Evolutionary conservation across 2,888 invertebrate species (phyloP), one percentile per base, ranked within the genome.

Genomic region (Xanthorhoe designata): DNA sequence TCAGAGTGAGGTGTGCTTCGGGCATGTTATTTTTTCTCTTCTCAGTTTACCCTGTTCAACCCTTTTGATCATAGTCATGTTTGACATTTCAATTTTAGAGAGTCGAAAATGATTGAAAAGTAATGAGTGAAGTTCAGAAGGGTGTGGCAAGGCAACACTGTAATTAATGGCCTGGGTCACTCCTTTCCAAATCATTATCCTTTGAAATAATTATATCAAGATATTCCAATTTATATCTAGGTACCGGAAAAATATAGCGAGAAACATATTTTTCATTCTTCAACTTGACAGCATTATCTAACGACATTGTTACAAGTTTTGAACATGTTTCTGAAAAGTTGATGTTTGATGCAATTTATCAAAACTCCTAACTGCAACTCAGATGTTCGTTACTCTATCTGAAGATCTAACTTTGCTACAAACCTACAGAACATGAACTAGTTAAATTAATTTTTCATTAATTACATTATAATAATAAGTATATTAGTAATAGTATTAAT

Each of bases 21-120:
- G 78, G 77, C 81, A 73, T 74, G 71, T 78, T 75, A 73, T 71
- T 71, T 79, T n/a, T 80, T 80, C 55, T 72, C 67, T 72, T 66
- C 69, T 73, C 71, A 78, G 70, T 75, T 77, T 79, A 72, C 74
- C 57, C 68, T 62, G 69, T 64, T 70, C 70, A 64, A 57, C 64
- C 74, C 74, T 76, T 75, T 79, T 78, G 75, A 76, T 75, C 65
- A 66, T 66, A 60, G 69, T 66, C 68, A 73, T 77, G 71, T 78
- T 80, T 82, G 82, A 82, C 79, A 80, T 78, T 78, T 82, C 77
- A 78, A 79, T 78, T 80, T 78, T 71, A 71, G 68, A 67, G 70
- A 59, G 32, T 15, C 35, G n/a, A 45, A 15, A 53, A 61, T 52
- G 29, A 29, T 47, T 53, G 45, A 35, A 53, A 53, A 15, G 9